These are phyloP conservation scores for Dreissena rostriformis DNA, from an alignment of 1,140 invertebrate genomes.

Conservation along the genomic window DNA sequence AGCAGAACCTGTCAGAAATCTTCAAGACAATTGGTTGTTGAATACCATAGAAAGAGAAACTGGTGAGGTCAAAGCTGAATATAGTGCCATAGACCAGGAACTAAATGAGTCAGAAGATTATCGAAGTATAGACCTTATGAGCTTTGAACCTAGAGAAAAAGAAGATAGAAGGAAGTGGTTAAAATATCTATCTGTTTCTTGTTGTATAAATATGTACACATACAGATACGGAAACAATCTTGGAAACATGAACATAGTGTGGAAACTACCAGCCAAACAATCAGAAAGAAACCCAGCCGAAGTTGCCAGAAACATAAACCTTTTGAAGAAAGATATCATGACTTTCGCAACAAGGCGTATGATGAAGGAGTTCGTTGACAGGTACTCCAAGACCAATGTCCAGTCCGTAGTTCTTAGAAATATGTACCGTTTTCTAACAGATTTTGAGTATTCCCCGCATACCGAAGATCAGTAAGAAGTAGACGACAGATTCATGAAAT, in stretches of 20 bases:
- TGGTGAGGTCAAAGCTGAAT: neutral
- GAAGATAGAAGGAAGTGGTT: neutral
- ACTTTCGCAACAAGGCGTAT: slow-evolving; percentile 14
- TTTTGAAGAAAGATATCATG: neutral
- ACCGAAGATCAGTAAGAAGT: neutral
- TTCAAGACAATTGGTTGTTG: too few relatives aligned
- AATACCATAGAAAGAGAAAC: neutral
- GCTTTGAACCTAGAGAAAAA: neutral
- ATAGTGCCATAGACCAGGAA: neutral
- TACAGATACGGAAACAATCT: neutral
- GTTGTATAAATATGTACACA: neutral
- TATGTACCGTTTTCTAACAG: slow-evolving; percentile 8
- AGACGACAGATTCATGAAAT: neutral
- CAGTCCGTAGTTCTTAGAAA: neutral
- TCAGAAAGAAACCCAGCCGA: neutral
- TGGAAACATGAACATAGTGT: neutral
- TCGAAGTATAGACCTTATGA: too few relatives aligned
- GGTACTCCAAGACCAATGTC: neutral
- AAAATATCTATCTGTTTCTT: neutral
- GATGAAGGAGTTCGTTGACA: slow-evolving; percentile 24
- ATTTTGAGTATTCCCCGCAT: neutral
- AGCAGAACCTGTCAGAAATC: too few relatives aligned
- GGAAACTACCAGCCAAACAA: neutral
- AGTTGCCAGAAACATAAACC: neutral
- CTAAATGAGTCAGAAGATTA: neutral